phyloP scores from a whole-genome alignment of 2,797 vertebrate species.

The Rhinophrynus dorsalis region DNA sequence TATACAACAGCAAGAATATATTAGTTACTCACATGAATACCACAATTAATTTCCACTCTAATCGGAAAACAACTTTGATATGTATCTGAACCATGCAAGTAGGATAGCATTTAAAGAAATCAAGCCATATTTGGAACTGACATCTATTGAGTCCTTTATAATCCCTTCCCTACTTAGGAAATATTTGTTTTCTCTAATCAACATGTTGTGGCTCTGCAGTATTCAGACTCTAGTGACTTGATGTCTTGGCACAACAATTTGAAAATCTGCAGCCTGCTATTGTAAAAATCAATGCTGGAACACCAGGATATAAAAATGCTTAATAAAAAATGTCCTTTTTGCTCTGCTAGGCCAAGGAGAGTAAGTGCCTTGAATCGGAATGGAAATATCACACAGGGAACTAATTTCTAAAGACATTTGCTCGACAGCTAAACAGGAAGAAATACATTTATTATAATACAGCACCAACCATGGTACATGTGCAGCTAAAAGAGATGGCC shows the following conservation, averaged over 20 bases:
- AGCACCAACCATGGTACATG: slow-evolving; percentile 5
- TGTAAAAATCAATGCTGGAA: slow-evolving; percentile 46
- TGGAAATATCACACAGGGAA: slow-evolving; percentile 49
- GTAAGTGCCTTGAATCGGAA: slow-evolving; percentile 39
- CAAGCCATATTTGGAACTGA: slow-evolving; percentile 4
- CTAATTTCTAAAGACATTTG: slow-evolving; percentile 45
- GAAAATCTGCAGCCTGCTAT: slow-evolving; percentile 23
- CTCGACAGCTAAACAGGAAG: slow-evolving; percentile 42
- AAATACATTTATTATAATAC: slow-evolving; percentile 37
- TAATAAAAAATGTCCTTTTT: slow-evolving; percentile 47
- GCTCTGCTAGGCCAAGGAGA: slow-evolving; percentile 39
- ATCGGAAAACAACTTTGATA: background rate
- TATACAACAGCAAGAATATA: too few species aligned
- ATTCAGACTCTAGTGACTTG: slow-evolving; percentile 47
- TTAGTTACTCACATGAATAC: background rate
- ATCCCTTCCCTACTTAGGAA: slow-evolving; percentile 4
- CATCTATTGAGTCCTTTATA: slow-evolving; percentile 25
- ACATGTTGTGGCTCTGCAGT: slow-evolving; percentile 28
- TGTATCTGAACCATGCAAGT: background rate
- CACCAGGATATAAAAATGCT: slow-evolving; percentile 34
- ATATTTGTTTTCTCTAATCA: slow-evolving; percentile 48
- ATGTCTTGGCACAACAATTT: slow-evolving; percentile 42
- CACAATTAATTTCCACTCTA: background rate
- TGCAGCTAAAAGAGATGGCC: slow-evolving; percentile 17
- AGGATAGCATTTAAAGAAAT: slow-evolving; percentile 7